These are phyloP conservation scores for Burhinus oedicnemus DNA, from an alignment of 2,113 vertebrate species.

Conservation along the genomic window DNA sequence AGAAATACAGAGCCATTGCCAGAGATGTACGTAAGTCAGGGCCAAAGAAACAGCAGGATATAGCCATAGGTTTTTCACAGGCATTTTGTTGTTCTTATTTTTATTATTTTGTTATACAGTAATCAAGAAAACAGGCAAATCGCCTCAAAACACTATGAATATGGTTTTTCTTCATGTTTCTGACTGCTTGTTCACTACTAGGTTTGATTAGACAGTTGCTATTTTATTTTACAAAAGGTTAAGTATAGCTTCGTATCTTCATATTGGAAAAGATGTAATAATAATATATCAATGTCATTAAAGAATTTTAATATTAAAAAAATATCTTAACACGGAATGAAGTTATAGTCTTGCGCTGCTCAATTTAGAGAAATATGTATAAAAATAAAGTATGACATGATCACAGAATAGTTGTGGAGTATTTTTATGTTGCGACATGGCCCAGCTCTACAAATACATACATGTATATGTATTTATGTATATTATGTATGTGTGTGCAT, in stretches of 20 bases:
- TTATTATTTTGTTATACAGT: neutral
- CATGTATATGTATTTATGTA: neutral
- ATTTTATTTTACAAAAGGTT: neutral
- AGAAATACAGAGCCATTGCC: neutral
- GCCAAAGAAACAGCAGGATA: constrained; percentile 25
- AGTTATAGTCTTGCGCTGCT: neutral
- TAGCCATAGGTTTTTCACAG: neutral
- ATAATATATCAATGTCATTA: neutral
- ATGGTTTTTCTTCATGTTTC: neutral
- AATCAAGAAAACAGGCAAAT: neutral
- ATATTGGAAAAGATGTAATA: neutral
- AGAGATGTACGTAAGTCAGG: neutral
- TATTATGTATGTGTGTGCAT: neutral
- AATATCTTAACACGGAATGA: neutral
- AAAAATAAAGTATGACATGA: neutral
- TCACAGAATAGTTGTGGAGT: neutral
- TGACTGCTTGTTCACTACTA: neutral
- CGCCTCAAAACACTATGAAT: neutral
- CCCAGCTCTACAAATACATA: neutral
- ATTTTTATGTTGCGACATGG: neutral
- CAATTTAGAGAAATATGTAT: neutral
- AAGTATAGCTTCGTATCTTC: neutral
- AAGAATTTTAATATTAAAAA: neutral
- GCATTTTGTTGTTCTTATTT: neutral
- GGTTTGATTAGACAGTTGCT: neutral